Base-by-base conservation (phyloP, 2,888 invertebrate species). In the Drosophila helvetica region DNA sequence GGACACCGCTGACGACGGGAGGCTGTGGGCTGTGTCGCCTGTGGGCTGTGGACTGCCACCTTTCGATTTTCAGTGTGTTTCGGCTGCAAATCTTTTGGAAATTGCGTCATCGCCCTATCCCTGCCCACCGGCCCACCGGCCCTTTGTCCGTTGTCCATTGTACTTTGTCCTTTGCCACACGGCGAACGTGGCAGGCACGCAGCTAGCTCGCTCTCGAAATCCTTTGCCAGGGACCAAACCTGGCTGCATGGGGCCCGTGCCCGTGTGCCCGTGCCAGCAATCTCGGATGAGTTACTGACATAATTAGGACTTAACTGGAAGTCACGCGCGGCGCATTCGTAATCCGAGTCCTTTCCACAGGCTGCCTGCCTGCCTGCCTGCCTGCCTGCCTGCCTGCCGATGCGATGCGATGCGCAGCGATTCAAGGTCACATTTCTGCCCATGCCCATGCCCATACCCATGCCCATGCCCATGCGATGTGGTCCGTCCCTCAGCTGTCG, bases 251-350 rank as follows among this genome's bases (percentile, higher is more conserved):
- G 27, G 27, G 27, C 27, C 27, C 27, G 8, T 25, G 18, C 8
- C n/a, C 22, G 7, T 10, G 30, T 33, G 22, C 62, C 46, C 50
- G 74, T 55, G 45, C 57, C 56, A 70, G 67, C 73, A 85, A 87
- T 87, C 84, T 79, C 86, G 77, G 80, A 71, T 78, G 86, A 86
- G 86, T 79, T 76, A 86, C 88, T 86, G 89, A 89, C 88, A 86
- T 86, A 86, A 86, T 86, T 89, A 89, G 86, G 89, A 79, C 88
- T 88, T 86, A 89, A 80, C 89, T 86, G 82, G 72, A 83, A 86
- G 86, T 89, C 88, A 86, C 87, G 89, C 88, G 86, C 75, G 63
- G 65, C 73, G 88, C 89, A 89, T 85, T 85, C 86, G 78, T 74
- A 87, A 84, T 85, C 83, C 69, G 75, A 77, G 66, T 62, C 64